phyloP scores from a whole-genome alignment of 2,113 vertebrate genomes.

The Channa argus region DNA sequence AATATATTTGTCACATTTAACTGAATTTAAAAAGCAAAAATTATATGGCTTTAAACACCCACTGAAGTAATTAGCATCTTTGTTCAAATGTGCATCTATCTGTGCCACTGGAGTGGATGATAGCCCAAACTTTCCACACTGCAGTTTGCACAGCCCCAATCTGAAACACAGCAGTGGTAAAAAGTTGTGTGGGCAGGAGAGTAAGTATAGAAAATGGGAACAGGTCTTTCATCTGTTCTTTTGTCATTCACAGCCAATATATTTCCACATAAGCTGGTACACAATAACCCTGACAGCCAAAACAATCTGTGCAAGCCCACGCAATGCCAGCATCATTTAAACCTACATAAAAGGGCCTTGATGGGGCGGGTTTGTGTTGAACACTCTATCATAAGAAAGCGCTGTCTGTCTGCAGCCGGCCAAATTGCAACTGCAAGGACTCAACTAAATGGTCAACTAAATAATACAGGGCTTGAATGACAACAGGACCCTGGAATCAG shows the following conservation, averaged over 20 bases:
- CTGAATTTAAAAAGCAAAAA: too few species aligned
- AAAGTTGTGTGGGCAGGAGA: slow-evolving; percentile 58
- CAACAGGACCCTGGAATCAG: slow-evolving; percentile 34
- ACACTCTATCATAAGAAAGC: slow-evolving; percentile 43
- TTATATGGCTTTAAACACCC: too few species aligned
- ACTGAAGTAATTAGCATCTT: too few species aligned
- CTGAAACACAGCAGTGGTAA: slow-evolving; percentile 26
- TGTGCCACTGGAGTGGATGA: slow-evolving; percentile 1
- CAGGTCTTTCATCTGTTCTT: slow-evolving; percentile 54
- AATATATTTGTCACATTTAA: neutral
- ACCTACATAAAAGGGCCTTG: slow-evolving; percentile 38
- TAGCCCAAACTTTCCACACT: slow-evolving; percentile 49
- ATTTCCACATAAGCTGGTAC: slow-evolving; percentile 59
- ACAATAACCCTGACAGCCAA: slow-evolving; percentile 66
- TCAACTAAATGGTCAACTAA: slow-evolving; percentile 33
- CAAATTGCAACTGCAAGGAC: slow-evolving; percentile 34
- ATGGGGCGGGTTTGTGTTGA: slow-evolving; percentile 24
- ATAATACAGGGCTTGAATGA: slow-evolving; percentile 55
- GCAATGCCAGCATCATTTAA: slow-evolving; percentile 48
- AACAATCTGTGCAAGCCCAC: slow-evolving; percentile 66
- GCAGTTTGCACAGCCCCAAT: slow-evolving; percentile 33
- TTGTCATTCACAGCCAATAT: slow-evolving; percentile 58
- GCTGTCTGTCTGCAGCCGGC: slow-evolving; percentile 16
- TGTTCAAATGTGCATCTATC: neutral
- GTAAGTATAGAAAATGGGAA: slow-evolving; percentile 61